phyloP scores from a whole-genome alignment of 2,113 vertebrate species.

The Vimba vimba region DNA sequence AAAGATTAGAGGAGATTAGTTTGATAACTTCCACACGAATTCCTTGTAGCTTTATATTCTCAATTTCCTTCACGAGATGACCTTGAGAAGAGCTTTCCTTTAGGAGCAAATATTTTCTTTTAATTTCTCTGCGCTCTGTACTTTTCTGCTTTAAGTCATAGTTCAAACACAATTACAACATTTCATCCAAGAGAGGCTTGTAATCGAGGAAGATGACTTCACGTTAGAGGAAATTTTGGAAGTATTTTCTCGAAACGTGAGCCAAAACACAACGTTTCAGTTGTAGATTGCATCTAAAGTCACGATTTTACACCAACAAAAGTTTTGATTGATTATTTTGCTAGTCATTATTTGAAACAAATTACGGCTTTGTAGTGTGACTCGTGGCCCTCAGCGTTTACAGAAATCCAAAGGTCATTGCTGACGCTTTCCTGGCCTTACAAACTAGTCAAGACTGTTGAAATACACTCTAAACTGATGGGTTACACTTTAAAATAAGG shows the following conservation, averaged over 20 bases:
- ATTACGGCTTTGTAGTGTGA: neutral
- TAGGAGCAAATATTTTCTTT: conserved; percentile 25
- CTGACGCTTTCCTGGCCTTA: conserved; percentile 7
- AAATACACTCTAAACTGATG: conserved; percentile 18
- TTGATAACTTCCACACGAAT: conserved; percentile 60
- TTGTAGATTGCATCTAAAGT: neutral
- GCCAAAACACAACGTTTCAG: neutral
- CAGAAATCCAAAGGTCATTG: neutral
- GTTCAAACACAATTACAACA: conserved; percentile 19
- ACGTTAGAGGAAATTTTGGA: neutral
- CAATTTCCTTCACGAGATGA: conserved; percentile 27
- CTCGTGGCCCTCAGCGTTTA: neutral
- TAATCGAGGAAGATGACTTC: neutral
- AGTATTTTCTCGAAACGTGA: neutral
- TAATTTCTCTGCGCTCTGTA: conserved; percentile 7
- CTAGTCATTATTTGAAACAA: neutral
- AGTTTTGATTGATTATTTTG: neutral
- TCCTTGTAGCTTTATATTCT: neutral
- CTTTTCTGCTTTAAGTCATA: neutral
- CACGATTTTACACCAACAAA: neutral
- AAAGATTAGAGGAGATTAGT: conserved; percentile 37
- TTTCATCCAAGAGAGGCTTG: conserved; percentile 2
- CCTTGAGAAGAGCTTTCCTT: conserved; percentile 18
- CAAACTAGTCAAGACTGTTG: conserved; percentile 4
- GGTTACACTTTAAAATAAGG: neutral